Evolutionary conservation across 2,888 invertebrate species (phyloP).

Genomic region (Petrophora chlorosata): DNA sequence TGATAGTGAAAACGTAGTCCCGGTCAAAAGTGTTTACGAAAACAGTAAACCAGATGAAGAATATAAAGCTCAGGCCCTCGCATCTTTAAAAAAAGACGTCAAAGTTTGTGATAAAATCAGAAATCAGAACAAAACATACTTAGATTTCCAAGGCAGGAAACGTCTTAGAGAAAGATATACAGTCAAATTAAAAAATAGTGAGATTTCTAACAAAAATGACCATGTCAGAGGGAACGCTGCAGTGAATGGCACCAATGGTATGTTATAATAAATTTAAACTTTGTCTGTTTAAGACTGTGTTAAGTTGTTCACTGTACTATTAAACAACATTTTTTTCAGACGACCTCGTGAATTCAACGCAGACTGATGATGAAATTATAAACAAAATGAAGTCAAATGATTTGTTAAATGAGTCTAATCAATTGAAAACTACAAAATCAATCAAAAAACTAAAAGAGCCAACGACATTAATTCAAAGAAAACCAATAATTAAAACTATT

Average conservation of each 20-base stretch:
- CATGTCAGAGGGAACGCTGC: slow-evolving; percentile 14
- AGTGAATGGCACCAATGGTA: slow-evolving; percentile 12
- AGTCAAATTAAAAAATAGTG: slow-evolving; percentile 30
- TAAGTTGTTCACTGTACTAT: too few species aligned
- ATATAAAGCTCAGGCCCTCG: neutral
- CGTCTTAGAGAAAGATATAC: slow-evolving; percentile 41
- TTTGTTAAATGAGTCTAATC: slow-evolving; percentile 13
- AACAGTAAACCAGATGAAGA: neutral
- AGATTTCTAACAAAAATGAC: slow-evolving; percentile 14
- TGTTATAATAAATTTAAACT: too few species aligned
- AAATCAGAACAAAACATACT: slow-evolving; percentile 10
- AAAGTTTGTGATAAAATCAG: neutral
- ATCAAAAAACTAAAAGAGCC: slow-evolving; percentile 26
- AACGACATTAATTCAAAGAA: slow-evolving; percentile 26
- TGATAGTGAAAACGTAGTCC: too few species aligned
- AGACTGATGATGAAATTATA: neutral
- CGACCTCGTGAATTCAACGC: too few species aligned
- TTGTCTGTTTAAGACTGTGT: too few species aligned
- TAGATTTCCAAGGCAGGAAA: slow-evolving; percentile 31
- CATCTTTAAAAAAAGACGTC: slow-evolving; percentile 3
- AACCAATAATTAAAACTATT: slow-evolving; percentile 54
- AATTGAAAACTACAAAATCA: slow-evolving; percentile 22
- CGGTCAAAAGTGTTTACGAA: too few species aligned
- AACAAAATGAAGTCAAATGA: slow-evolving; percentile 18
- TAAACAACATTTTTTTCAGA: too few species aligned